Percentiles rank a stretch among this genome's conserved stretches.
phyloP scores from a whole-genome alignment of 2,113 vertebrate genomes.

The Gyps fulvus region DNA sequence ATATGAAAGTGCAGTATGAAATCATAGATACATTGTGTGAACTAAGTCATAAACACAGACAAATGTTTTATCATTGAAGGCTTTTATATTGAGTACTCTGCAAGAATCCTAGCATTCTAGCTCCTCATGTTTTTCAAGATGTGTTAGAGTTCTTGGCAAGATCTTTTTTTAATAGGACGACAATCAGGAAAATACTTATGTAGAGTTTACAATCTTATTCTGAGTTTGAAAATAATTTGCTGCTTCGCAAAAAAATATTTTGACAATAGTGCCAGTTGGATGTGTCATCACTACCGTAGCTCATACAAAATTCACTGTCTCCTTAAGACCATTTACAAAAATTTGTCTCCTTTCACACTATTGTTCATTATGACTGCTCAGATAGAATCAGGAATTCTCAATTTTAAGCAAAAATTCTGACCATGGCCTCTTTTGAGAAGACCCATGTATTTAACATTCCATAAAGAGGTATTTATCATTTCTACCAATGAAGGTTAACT shows the following conservation, averaged over 20 bases:
- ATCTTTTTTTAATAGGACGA: not conserved
- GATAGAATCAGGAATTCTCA: not conserved
- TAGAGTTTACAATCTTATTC: not conserved
- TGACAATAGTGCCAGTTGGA: not conserved
- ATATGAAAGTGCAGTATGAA: not conserved
- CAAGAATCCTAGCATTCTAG: not conserved
- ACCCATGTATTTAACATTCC: not conserved
- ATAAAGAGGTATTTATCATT: not conserved
- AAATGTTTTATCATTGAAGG: not conserved
- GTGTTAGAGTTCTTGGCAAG: not conserved
- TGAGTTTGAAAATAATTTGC: not conserved
- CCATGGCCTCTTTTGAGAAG: not conserved
- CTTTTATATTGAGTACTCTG: not conserved
- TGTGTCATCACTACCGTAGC: not conserved
- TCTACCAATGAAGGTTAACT: not conserved
- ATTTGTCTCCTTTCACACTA: not conserved
- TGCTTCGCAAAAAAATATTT: not conserved
- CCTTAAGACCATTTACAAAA: not conserved
- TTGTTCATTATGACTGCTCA: not conserved
- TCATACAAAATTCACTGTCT: not conserved
- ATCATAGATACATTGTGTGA: not conserved
- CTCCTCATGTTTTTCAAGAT: not conserved
- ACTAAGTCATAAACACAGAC: not conserved
- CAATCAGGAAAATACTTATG: not conserved
- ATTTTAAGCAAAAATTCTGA: not conserved